A percentile compares a stretch with the other conserved stretches of the same genome.
These are phyloP conservation scores for Pararge aegeria DNA, from an alignment of 1,140 invertebrate genomes.

Conservation along the genomic window DNA sequence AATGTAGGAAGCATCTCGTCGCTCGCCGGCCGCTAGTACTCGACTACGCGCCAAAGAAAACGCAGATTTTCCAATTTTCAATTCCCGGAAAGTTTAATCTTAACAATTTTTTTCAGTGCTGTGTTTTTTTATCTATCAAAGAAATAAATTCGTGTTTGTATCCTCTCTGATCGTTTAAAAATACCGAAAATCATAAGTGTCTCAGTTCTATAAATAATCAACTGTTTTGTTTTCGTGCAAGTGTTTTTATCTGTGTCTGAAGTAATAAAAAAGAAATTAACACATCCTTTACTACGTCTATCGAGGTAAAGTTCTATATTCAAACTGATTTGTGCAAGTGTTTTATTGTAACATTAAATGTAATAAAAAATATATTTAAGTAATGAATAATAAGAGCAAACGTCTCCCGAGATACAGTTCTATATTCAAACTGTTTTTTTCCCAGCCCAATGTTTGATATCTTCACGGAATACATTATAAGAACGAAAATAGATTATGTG, in stretches of 20 bases:
- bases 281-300: not conserved
- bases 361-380: too few species aligned
- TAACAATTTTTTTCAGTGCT: not conserved
- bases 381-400: too few species aligned
- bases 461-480: too few species aligned
- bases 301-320: not conserved
- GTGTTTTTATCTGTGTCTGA: too few species aligned
- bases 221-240: too few species aligned
- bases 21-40: slow-evolving; percentile 15
- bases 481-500: too few species aligned
- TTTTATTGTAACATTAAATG: too few species aligned
- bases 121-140: not conserved
- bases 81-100: slow-evolving; percentile 13
- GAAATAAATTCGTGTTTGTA: too few species aligned
- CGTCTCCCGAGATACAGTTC: too few species aligned
- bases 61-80: slow-evolving; percentile 19
- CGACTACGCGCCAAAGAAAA: slow-evolving; percentile 19
- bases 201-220: too few species aligned
- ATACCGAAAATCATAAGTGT: not conserved
- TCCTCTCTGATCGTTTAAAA: not conserved
- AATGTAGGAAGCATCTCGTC: slow-evolving; percentile 17
- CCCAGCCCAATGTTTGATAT: not conserved
- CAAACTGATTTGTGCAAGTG: slow-evolving; percentile 1
- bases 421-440: too few species aligned
- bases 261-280: too few species aligned